These are phyloP conservation scores for Tyto alba DNA, from an alignment of 2,113 vertebrate species.

Conservation along the genomic window DNA sequence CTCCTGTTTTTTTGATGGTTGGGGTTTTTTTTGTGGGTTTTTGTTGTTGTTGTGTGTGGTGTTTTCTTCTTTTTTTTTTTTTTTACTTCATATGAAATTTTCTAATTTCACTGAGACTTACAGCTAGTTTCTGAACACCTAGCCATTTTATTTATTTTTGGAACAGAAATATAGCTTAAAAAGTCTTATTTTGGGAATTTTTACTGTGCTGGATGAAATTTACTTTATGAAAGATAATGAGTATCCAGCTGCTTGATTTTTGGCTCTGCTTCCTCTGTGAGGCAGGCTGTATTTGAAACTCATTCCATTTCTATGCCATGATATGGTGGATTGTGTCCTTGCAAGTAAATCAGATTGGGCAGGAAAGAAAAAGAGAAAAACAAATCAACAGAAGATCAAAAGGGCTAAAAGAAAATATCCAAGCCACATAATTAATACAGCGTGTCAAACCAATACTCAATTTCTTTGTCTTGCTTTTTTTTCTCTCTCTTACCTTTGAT, in stretches of 20 bases:
- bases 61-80: not conserved
- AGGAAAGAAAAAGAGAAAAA: not conserved
- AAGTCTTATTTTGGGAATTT: not conserved
- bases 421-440: not conserved
- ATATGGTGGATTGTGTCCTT: not conserved
- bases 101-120: not conserved
- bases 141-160: not conserved
- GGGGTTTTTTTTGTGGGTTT: not conserved
- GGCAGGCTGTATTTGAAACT: not conserved
- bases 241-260: not conserved
- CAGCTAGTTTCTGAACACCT: not conserved
- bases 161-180: not conserved
- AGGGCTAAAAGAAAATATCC: not conserved
- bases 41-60: rapidly evolving
- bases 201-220: not conserved
- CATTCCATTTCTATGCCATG: not conserved
- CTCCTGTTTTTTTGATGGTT: not conserved
- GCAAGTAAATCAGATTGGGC: not conserved
- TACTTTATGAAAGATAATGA: not conserved
- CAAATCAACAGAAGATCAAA: not conserved
- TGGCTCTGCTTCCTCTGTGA: not conserved
- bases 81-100: not conserved
- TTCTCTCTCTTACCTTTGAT: not conserved
- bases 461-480: not conserved
- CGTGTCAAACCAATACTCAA: not conserved